Evolutionary conservation across 2,888 invertebrate genomes (phyloP).

Genomic region (Melanotus villosus): DNA sequence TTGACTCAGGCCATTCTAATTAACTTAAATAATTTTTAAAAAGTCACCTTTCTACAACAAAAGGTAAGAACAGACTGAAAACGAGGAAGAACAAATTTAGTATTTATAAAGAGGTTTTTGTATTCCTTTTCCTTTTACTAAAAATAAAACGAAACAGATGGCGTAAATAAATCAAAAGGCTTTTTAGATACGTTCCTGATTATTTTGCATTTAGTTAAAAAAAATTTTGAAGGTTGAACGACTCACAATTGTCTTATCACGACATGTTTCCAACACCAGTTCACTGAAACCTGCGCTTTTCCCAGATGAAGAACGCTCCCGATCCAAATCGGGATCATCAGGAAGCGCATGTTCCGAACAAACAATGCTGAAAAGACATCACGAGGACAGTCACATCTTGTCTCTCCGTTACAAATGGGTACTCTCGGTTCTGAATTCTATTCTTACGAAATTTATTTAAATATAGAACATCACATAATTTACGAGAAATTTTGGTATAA

Average conservation of each 20-base stretch:
- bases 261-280: slow-evolving; percentile 32
- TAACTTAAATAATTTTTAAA: not conserved
- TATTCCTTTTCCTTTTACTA: not conserved
- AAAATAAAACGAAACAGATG: slow-evolving; percentile 12
- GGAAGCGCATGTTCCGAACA: slow-evolving; percentile 54
- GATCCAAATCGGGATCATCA: slow-evolving; percentile 53
- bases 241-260: slow-evolving; percentile 28
- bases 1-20: slow-evolving; percentile 29
- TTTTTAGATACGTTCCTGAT: slow-evolving; percentile 16
- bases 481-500: no score
- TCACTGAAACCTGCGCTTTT: slow-evolving; percentile 41
- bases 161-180: slow-evolving; percentile 20
- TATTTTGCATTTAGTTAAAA: slow-evolving; percentile 17
- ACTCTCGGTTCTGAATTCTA: not conserved
- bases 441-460: not conserved
- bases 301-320: slow-evolving; percentile 38
- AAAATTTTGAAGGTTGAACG: slow-evolving; percentile 29
- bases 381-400: slow-evolving; percentile 22
- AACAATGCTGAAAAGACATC: slow-evolving; percentile 18
- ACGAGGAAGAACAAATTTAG: slow-evolving; percentile 14
- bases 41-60: slow-evolving; percentile 9
- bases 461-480: not conserved
- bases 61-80: slow-evolving; percentile 7
- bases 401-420: not conserved
- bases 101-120: slow-evolving; percentile 16